Evolutionary conservation across 2,888 invertebrate genomes (phyloP), one percentile per base, ranked within the genome.

Genomic region (Agrotis segetum): DNA sequence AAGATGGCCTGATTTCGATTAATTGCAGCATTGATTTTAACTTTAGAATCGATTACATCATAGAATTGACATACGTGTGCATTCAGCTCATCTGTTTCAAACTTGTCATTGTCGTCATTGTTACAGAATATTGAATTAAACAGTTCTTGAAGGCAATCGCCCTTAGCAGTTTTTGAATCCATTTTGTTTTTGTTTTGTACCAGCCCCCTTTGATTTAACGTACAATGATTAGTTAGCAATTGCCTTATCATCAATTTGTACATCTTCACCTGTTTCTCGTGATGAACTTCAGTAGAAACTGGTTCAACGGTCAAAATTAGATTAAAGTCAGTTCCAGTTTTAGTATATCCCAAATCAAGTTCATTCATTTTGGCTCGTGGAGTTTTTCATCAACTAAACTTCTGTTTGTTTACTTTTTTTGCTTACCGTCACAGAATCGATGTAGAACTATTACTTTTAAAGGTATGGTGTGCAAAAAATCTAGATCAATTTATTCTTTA

Each of bases 391-490:
- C 88, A 87, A 78, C 82, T 78, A 81, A 40, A 79, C 83, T 73
- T 83, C 77, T 88, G 89, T 93, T 93, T 94, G 90, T 92, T 92
- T 93, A 91, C 88, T 79, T 90, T 93, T 94, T 95, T 95, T 94
- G 87, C 80, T 87, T 67, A 71, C 88, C 81, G 83, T 86, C 82
- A 87, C 85, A 85, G 89, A 91, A 92, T 90, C 88, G 88, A 90
- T 88, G 85, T 88, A 81, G 84, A 83, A 83, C 85, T 84, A 90
- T 89, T 89, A 82, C 88, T 88, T 88, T 83, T 83, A 81, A 74
- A 73, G 82, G 85, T 83, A 85, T n/a, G 56, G 87, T 84, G 40
- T 63, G 77, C 84, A 87, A 85, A 88, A 87, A 84, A 87, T 77
- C 73, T 40, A 67, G 67, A 71, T 50, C 71, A 79, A 79, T 80